Evolutionary conservation across 2,113 vertebrate species (phyloP), one percentile per base, ranked within the genome.

Genomic region (Ammospiza nelsoni): DNA sequence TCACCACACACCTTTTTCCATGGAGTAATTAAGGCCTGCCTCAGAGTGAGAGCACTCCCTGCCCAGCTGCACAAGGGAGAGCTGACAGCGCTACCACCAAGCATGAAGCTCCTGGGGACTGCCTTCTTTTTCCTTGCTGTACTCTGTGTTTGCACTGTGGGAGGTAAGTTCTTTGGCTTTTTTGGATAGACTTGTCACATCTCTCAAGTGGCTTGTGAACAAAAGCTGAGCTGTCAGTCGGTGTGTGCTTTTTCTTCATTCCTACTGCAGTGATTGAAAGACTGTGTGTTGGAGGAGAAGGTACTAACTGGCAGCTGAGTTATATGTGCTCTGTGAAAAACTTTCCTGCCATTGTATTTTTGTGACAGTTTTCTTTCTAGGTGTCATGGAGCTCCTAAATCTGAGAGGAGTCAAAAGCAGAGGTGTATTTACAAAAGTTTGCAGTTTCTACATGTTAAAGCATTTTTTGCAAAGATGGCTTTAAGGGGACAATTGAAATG

Each of bases 1-100:
- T 55, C 93, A 81, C 58, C 73, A 93, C 90, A 98, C 97, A 96
- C 95, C 94, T 97, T 98, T 98, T 98, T 97, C 97, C 97, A 97
- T 89, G 95, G 91, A 93, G 96, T 98, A 97, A 93, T 92, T 95
- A 95, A 84, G 94, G 91, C 94, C 89, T 88, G 89, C 87, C 92
- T 90, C 87, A 57, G 79, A 74, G 87, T 54, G 49, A 79, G 80
- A 96, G 54, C 35, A 92, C 68, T 96, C 92, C 75, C 88, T 95
- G 89, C 57, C 87, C 87, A 95, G 88, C 83, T 96, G 92, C 68
- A 76, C 11, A 72, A 84, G 75, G 63, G 82, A 90, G 90, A 89
- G 75, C 67, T 85, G 81, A 62, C 35, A 63, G 33, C 57, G 71
- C 46, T 59, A 62, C 66, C 21, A 91, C 44, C 37, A 89, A 96